A percentile compares a stretch with the other conserved stretches of the same genome.
These are phyloP conservation scores for zebrafish (Danio rerio) DNA, from an alignment of 2,113 vertebrate species.

Conservation along the genomic window DNA sequence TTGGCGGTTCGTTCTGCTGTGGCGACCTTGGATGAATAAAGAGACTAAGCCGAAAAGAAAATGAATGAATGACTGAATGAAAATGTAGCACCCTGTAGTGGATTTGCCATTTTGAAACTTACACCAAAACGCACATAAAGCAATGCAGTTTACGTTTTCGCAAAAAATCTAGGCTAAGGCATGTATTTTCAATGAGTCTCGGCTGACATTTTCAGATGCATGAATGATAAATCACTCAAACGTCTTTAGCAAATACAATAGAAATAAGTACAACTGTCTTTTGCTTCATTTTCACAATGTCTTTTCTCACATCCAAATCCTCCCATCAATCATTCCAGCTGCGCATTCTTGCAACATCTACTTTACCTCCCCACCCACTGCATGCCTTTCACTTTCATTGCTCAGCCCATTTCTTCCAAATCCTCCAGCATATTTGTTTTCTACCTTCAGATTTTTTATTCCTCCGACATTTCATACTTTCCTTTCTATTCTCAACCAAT, in stretches of 20 bases:
- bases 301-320: not conserved
- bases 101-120: too few species aligned
- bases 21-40: too few species aligned
- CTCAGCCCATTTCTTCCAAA: not conserved
- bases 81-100: too few species aligned
- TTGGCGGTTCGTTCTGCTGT: too few species aligned
- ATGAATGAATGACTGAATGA: too few species aligned
- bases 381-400: not conserved
- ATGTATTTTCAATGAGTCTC: too few species aligned
- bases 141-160: too few species aligned
- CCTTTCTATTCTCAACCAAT: conserved; percentile 8
- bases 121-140: too few species aligned
- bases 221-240: not conserved
- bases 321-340: conserved; percentile 5
- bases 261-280: not conserved
- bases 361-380: conserved; percentile 10
- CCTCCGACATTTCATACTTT: not conserved
- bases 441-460: not conserved
- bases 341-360: conserved; percentile 16
- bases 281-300: not conserved
- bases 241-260: not conserved
- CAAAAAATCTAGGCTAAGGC: too few species aligned
- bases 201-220: too few species aligned
- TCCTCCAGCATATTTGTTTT: not conserved
- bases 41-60: too few species aligned